Evolutionary conservation across 2,888 invertebrate genomes (phyloP).

Genomic region (Cephonodes hylas): DNA sequence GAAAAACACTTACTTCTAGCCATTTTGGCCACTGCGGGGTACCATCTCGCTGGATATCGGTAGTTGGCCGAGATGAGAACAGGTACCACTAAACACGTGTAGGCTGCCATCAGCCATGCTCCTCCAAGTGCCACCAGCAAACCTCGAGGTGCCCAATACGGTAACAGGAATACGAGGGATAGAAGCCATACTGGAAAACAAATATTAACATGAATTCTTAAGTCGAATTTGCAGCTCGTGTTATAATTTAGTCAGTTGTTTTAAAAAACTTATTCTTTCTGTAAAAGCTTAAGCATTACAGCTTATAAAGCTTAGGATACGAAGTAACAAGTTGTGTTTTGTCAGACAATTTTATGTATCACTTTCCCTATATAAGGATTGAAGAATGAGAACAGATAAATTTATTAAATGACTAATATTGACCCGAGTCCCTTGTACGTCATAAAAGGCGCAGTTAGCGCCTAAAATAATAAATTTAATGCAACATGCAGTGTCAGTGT

Average conservation of each 20-base stretch:
- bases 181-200: slow-evolving; percentile 83
- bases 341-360: no score
- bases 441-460: slow-evolving; percentile 18
- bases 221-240: no score
- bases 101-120: slow-evolving; percentile 82
- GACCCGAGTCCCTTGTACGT: background rate
- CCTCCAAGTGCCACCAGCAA: slow-evolving; percentile 83
- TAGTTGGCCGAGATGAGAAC: slow-evolving; percentile 86
- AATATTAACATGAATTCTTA: background rate
- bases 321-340: no score
- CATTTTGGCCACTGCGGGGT: slow-evolving; percentile 78
- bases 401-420: background rate
- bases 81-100: slow-evolving; percentile 85
- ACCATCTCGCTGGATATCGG: slow-evolving; percentile 84
- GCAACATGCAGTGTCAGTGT: slow-evolving; percentile 23
- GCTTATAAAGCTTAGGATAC: no score
- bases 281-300: no score
- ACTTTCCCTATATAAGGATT: background rate
- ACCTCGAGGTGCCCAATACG: slow-evolving; percentile 83
- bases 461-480: slow-evolving; percentile 16
- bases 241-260: no score
- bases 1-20: slow-evolving; percentile 74
- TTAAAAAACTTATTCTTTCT: no score
- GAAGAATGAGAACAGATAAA: background rate
- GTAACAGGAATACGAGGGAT: slow-evolving; percentile 84